Conservation (phyloP, 2,113 vertebrate species). For the Bubo blakistoni region DNA sequence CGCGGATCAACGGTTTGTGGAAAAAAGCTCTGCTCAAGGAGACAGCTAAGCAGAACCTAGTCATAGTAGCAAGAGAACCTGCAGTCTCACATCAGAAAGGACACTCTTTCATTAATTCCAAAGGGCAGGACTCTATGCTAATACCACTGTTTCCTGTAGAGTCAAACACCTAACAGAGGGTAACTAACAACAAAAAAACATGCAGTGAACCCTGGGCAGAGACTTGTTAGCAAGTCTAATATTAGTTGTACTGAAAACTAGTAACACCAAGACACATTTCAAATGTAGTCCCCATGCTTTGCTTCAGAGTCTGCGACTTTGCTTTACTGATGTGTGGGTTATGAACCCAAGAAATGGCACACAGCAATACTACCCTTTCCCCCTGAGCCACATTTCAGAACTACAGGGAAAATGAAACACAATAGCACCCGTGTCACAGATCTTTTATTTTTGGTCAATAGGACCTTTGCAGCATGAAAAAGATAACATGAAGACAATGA, state of each 20-base stretch:
- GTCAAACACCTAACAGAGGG: not conserved
- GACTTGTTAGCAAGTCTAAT: not conserved
- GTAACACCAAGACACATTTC: not conserved
- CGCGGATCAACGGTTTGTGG: not conserved
- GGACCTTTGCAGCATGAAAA: not conserved
- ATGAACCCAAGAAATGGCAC: not conserved
- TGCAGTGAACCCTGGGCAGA: not conserved
- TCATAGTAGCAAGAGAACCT: not conserved
- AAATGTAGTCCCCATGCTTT: not conserved
- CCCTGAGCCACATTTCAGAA: not conserved
- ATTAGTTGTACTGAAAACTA: not conserved
- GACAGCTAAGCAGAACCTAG: not conserved
- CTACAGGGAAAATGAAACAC: not conserved
- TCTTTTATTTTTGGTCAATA: not conserved
- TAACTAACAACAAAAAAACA: not conserved
- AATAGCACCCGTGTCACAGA: rapidly evolving
- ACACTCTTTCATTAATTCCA: not conserved
- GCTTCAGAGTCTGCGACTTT: not conserved
- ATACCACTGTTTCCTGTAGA: not conserved
- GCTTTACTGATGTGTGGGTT: not conserved
- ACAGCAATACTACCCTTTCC: not conserved
- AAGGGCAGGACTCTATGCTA: not conserved
- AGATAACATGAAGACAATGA: not conserved
- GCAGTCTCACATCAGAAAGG: not conserved
- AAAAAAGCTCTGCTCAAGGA: not conserved